phyloP scores from a whole-genome alignment of 2,888 invertebrate genomes.

The Dexiosoma caninum region DNA sequence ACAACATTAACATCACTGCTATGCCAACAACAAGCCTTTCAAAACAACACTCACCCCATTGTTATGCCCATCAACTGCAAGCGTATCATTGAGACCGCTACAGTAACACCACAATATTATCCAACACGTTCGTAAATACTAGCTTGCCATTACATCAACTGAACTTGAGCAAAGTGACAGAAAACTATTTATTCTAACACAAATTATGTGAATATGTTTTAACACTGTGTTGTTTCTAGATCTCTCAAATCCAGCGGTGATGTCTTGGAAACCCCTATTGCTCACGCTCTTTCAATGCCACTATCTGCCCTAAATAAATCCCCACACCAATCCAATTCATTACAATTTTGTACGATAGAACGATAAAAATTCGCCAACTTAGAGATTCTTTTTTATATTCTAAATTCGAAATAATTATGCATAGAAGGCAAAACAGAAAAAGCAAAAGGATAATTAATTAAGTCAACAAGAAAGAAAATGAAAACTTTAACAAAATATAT shows the following conservation, averaged over 20 bases:
- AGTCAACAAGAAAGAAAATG: constrained; percentile 36
- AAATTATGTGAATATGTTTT: not conserved
- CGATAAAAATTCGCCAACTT: constrained; percentile 26
- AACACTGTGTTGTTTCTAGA: constrained; percentile 37
- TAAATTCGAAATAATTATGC: constrained; percentile 49
- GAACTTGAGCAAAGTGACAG: not conserved
- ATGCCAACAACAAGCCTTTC: constrained; percentile 32
- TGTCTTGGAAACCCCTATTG: constrained; percentile 29
- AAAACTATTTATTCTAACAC: constrained; percentile 7
- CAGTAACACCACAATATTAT: not conserved
- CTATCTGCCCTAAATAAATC: constrained; percentile 45
- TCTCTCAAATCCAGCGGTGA: constrained; percentile 29
- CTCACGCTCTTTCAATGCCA: constrained; percentile 24
- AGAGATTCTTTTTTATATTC: constrained; percentile 56
- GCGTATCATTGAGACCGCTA: constrained; percentile 45
- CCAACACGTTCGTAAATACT: not conserved
- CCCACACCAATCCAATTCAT: constrained; percentile 27
- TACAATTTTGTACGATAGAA: constrained; percentile 20
- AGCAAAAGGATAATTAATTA: constrained; percentile 8
- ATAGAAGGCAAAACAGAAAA: constrained; percentile 15
- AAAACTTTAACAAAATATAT: constrained; percentile 56
- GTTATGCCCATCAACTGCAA: constrained; percentile 48
- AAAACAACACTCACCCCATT: constrained; percentile 60
- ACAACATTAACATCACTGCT: constrained; percentile 15
- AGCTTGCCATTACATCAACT: not conserved